These are phyloP conservation scores for Drosophila pachea DNA, from an alignment of 1,140 invertebrate genomes.

Conservation along the genomic window DNA sequence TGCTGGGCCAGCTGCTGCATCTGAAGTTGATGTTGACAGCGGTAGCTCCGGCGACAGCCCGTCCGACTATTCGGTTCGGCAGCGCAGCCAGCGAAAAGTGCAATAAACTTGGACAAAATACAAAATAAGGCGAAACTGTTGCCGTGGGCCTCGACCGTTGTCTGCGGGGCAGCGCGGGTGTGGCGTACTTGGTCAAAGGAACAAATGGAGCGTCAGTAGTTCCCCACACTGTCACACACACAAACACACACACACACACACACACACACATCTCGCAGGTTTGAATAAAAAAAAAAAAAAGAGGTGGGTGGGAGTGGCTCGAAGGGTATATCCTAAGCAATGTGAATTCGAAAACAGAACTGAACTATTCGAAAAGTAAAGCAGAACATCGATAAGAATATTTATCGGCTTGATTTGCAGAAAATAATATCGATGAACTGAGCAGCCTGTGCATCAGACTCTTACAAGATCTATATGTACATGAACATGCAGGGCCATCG, in stretches of 20 bases:
- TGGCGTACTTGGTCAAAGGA: slow-evolving; percentile 14
- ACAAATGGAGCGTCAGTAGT: slow-evolving; percentile 54
- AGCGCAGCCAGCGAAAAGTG: slow-evolving; percentile 58
- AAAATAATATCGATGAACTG: no score
- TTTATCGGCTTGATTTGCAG: no score
- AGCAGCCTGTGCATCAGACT: no score
- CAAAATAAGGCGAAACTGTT: slow-evolving; percentile 57
- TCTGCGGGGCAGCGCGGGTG: not conserved
- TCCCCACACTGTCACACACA: slow-evolving; percentile 44
- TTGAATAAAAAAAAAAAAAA: slow-evolving; percentile 16
- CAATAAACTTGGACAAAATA: slow-evolving; percentile 73
- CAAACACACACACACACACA: slow-evolving; percentile 20
- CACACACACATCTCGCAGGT: slow-evolving; percentile 7
- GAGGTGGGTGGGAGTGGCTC: slow-evolving; percentile 30
- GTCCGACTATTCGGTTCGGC: slow-evolving; percentile 14
- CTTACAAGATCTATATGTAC: no score
- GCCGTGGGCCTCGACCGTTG: slow-evolving; percentile 17
- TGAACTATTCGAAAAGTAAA: no score
- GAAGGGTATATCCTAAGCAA: not conserved
- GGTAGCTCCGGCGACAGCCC: not conserved
- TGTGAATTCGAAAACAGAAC: not conserved
- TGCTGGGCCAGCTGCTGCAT: not conserved
- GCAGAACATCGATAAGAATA: no score
- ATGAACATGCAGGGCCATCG: no score
- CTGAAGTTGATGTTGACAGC: slow-evolving; percentile 21